Base-by-base conservation (phyloP, 37 sponge, comb jelly and placozoan species). In the Chondrilla cf. caribensis region DNA sequence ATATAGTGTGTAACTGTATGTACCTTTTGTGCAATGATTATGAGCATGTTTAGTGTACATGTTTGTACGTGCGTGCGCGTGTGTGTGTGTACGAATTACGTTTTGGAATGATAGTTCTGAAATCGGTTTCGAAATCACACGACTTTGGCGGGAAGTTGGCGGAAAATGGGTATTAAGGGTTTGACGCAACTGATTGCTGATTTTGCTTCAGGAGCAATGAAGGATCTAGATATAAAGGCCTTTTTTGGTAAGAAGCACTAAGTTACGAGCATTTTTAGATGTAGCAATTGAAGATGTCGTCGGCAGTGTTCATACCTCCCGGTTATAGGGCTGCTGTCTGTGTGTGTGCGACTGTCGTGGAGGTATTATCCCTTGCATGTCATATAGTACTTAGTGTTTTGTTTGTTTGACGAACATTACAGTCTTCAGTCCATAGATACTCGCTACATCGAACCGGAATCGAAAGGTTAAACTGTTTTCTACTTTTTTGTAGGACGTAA, bases 401-500 rank as follows among this genome's bases (percentile, higher is more conserved):
- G n/a, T n/a, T n/a, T n/a, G n/a, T n/a, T n/a, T n/a, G n/a, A n/a
- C n/a, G n/a, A n/a, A n/a, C n/a, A n/a, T n/a, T n/a, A n/a, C n/a
- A n/a, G n/a, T n/a, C n/a, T n/a, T n/a, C n/a, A n/a, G n/a, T n/a
- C n/a, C n/a, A n/a, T n/a, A n/a, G n/a, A n/a, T n/a, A n/a, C n/a
- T n/a, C n/a, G n/a, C n/a, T n/a, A n/a, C n/a, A n/a, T n/a, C n/a
- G n/a, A n/a, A n/a, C n/a, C n/a, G n/a, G n/a, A n/a, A n/a, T n/a
- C n/a, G n/a, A n/a, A n/a, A n/a, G n/a, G n/a, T n/a, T n/a, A n/a
- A n/a, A n/a, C n/a, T n/a, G n/a, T n/a, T n/a, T n/a, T n/a, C n/a
- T n/a, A n/a, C n/a, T n/a, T n/a, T n/a, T n/a, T n/a, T 14, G n/a
- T 71, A 90, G 98, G 98, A 29, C 88, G 99, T 7, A 98, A 96